These are phyloP conservation scores for Yponomeuta plumbellus DNA, from an alignment of 2,888 invertebrate genomes.

Conservation along the genomic window DNA sequence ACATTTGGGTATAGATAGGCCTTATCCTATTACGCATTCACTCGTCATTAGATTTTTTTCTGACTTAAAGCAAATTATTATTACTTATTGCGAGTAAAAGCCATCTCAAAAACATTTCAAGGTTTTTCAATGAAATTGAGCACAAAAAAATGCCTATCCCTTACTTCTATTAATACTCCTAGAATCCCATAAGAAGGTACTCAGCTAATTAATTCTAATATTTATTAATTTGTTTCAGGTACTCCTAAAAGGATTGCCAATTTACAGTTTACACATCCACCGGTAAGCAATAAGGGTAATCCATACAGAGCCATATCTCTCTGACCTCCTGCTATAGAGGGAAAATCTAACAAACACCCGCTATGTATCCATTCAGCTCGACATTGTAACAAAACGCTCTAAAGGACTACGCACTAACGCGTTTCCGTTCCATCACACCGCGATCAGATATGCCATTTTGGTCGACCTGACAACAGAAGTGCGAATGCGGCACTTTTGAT, in stretches of 20 bases:
- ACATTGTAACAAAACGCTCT: neutral
- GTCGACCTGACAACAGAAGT: conserved; percentile 48
- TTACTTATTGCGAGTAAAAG: too few relatives aligned
- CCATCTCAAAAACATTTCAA: too few relatives aligned
- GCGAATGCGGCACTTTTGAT: conserved; percentile 62
- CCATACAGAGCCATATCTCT: neutral
- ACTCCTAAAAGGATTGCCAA: neutral
- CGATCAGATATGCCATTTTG: conserved; percentile 58
- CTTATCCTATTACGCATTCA: too few relatives aligned
- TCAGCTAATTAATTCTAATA: too few relatives aligned
- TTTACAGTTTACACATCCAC: neutral
- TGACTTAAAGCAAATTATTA: too few relatives aligned
- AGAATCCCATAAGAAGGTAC: too few relatives aligned
- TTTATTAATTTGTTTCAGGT: neutral
- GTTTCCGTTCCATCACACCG: conserved; percentile 12
- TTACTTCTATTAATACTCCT: too few relatives aligned
- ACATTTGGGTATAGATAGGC: too few relatives aligned
- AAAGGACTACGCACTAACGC: neutral
- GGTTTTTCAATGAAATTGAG: too few relatives aligned
- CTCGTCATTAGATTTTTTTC: too few relatives aligned
- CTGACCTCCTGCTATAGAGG: neutral
- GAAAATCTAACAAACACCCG: neutral
- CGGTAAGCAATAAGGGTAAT: neutral
- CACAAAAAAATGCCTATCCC: too few relatives aligned
- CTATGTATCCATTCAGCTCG: neutral